Evolutionary conservation across 2,113 vertebrate species (phyloP).

Genomic region (Melanocharis versteri): DNA sequence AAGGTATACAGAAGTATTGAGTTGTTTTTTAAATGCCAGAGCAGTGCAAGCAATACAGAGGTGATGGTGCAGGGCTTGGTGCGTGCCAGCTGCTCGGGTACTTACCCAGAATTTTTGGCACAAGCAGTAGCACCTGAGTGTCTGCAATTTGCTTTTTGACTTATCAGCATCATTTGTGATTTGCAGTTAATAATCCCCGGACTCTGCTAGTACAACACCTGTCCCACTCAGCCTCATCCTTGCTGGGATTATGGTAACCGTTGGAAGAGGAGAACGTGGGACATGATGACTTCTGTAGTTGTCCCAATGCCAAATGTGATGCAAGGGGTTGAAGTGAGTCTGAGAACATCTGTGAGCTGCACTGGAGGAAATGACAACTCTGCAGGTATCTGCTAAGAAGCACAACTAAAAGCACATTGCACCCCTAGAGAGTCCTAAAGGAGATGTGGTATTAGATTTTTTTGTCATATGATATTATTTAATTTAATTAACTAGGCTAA

Average conservation of each 20-base stretch:
- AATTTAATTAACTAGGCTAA: not conserved
- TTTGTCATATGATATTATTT: not conserved
- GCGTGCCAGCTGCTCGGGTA: not conserved
- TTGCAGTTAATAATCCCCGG: not conserved
- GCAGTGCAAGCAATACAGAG: not conserved
- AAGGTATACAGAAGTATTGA: not conserved
- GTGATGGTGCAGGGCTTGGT: not conserved
- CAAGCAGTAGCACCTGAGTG: not conserved
- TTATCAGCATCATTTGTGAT: not conserved
- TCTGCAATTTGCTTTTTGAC: not conserved
- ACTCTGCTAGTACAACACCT: rapidly evolving
- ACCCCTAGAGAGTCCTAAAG: not conserved
- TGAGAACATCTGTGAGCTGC: not conserved
- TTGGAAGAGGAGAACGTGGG: not conserved
- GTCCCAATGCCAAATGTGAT: not conserved
- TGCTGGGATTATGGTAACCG: not conserved
- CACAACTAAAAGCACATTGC: not conserved
- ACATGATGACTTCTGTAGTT: not conserved
- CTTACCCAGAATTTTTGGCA: not conserved
- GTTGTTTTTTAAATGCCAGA: rapidly evolving
- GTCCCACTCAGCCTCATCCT: not conserved
- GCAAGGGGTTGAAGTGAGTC: not conserved
- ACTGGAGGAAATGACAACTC: not conserved
- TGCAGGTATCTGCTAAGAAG: not conserved
- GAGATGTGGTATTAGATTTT: not conserved